Evolutionary conservation across 2,888 invertebrate species (phyloP).

Genomic region (Drosophila suboccidentalis): DNA sequence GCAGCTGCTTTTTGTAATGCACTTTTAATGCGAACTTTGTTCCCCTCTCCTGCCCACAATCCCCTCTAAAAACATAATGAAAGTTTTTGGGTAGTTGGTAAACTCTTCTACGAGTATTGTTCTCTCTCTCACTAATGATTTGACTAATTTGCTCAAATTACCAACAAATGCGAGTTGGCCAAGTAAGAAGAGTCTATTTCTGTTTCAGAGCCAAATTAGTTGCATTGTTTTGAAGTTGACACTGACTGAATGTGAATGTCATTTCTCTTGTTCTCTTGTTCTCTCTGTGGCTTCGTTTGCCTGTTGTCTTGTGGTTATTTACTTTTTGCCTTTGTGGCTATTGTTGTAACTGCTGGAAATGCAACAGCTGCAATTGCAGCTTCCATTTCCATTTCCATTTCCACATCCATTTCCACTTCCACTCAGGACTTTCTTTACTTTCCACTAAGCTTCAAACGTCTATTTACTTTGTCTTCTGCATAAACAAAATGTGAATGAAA

Average conservation of each 20-base stretch:
- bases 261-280: constrained; percentile 2
- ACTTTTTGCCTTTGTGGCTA: background rate
- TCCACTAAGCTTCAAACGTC: constrained; percentile 23
- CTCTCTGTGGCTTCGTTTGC: constrained; percentile 7
- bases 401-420: constrained; percentile 4
- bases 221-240: constrained; percentile 63
- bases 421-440: constrained; percentile 10
- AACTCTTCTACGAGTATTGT: constrained; percentile 5
- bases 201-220: constrained; percentile 58
- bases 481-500: constrained; percentile 28
- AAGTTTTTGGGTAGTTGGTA: constrained; percentile 30
- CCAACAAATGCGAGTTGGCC: constrained; percentile 41
- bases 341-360: constrained; percentile 29
- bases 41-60: background rate
- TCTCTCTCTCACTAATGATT: constrained; percentile 52
- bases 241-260: constrained; percentile 32
- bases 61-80: constrained; percentile 41
- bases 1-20: constrained; percentile 45
- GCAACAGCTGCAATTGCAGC: constrained; percentile 40
- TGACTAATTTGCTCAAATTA: constrained; percentile 69
- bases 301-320: constrained; percentile 4
- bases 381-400: constrained; percentile 2
- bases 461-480: constrained; percentile 40
- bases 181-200: constrained; percentile 23
- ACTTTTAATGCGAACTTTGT: constrained; percentile 50